Evolutionary conservation across 1,140 invertebrate species (phyloP).

Genomic region (Himalopsyche phryganea): DNA sequence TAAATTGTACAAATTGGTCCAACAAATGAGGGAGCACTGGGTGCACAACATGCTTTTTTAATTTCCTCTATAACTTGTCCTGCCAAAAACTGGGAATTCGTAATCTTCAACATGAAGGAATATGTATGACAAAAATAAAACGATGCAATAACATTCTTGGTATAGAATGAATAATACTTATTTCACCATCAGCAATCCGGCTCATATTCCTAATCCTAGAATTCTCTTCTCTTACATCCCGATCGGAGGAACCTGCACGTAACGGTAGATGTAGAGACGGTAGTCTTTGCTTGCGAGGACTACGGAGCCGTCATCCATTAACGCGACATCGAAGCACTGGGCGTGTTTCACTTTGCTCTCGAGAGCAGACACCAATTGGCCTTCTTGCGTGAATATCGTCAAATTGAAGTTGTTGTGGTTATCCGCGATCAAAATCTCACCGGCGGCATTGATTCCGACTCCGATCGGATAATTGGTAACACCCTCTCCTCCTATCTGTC

Average conservation of each 20-base stretch:
- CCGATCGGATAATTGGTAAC: slow-evolving; percentile 99
- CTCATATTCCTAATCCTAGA: slow-evolving; percentile 20
- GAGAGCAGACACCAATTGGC: slow-evolving; percentile 90
- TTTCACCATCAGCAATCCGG: no score
- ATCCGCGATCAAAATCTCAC: slow-evolving; percentile 97
- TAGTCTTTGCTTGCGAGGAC: slow-evolving; percentile 99
- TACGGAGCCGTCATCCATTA: slow-evolving; percentile 99
- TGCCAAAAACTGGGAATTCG: slow-evolving; percentile 10
- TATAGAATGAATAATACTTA: no score
- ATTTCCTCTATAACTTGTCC: slow-evolving; percentile 15
- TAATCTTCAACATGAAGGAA: slow-evolving; percentile 7
- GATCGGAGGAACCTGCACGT: slow-evolving; percentile 84
- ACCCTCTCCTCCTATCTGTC: slow-evolving; percentile 97
- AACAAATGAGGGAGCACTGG: slow-evolving; percentile 25
- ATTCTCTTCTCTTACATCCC: slow-evolving; percentile 64
- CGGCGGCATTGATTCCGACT: slow-evolving; percentile 93
- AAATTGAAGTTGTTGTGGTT: slow-evolving; percentile 99
- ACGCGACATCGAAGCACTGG: slow-evolving; percentile 98
- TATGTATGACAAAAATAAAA: slow-evolving; percentile 16
- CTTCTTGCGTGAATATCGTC: slow-evolving; percentile 96
- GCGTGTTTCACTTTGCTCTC: slow-evolving; percentile 99
- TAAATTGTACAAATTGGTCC: slow-evolving; percentile 32
- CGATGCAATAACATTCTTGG: slow-evolving; percentile 4
- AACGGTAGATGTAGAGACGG: slow-evolving; percentile 97
- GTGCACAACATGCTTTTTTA: neutral